Percentiles rank a stretch among this genome's conserved stretches.
Evolutionary conservation across 2,888 invertebrate genomes (phyloP).

Genomic region (Epirrita christyi): DNA sequence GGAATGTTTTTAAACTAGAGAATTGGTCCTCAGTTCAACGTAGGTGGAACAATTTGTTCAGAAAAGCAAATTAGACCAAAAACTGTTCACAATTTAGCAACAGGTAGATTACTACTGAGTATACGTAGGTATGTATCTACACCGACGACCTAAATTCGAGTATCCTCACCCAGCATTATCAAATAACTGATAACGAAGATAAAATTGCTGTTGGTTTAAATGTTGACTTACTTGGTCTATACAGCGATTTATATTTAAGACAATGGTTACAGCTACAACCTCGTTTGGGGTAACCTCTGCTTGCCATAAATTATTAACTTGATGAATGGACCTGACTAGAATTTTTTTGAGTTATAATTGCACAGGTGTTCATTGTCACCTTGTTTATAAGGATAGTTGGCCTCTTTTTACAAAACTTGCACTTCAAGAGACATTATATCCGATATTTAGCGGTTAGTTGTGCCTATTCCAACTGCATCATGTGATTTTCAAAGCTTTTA

Average conservation of each 20-base stretch:
- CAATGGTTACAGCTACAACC: constrained; percentile 12
- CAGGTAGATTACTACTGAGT: constrained; percentile 48
- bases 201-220: constrained; percentile 67
- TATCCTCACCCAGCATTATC: constrained; percentile 71
- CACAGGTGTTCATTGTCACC: constrained; percentile 54
- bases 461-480: no score
- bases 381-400: constrained; percentile 23
- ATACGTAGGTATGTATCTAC: no score
- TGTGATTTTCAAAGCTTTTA: no score
- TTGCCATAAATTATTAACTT: not conserved
- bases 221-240: constrained; percentile 48
- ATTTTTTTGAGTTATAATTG: constrained; percentile 38
- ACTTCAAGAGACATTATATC: no score
- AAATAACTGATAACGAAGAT: constrained; percentile 76
- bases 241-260: constrained; percentile 27
- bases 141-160: constrained; percentile 73
- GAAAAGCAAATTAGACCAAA: constrained; percentile 4
- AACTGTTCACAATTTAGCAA: constrained; percentile 41
- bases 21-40: no score
- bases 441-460: no score
- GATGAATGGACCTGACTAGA: constrained; percentile 53
- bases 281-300: constrained; percentile 31
- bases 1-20: no score
- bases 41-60: no score
- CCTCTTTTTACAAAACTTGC: constrained; percentile 9